These are phyloP conservation scores for Mirounga angustirostris DNA, from an alignment of 2,113 vertebrate genomes.

Conservation along the genomic window DNA sequence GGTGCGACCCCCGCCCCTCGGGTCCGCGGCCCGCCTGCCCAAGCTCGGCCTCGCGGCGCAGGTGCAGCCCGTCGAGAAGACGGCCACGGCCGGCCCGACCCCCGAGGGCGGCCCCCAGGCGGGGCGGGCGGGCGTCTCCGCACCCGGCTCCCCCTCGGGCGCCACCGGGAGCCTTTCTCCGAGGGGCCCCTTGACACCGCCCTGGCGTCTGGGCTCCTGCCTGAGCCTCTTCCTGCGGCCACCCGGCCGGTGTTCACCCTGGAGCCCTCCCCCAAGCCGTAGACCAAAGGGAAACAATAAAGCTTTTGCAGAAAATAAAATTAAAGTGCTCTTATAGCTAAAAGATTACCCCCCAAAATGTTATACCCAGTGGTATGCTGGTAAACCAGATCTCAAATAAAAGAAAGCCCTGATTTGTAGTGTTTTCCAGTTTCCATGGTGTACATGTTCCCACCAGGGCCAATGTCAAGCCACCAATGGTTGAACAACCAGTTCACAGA, in stretches of 20 bases:
- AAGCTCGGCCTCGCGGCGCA: background rate
- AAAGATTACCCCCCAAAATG: background rate
- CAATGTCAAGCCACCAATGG: background rate
- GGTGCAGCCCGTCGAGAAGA: background rate
- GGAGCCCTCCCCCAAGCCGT: background rate
- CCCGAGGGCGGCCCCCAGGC: background rate
- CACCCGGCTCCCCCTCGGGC: background rate
- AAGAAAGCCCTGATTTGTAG: background rate
- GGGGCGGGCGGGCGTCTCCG: background rate
- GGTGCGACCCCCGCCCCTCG: too few relatives aligned
- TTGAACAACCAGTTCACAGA: background rate
- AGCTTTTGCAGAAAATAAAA: background rate
- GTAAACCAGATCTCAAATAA: background rate
- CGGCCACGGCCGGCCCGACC: too few relatives aligned
- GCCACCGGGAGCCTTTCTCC: background rate
- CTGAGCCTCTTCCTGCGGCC: background rate
- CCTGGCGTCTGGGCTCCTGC: background rate
- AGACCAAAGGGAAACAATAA: background rate
- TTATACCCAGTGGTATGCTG: background rate
- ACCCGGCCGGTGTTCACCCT: background rate
- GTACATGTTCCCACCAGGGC: background rate
- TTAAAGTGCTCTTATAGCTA: background rate
- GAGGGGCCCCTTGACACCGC: too few relatives aligned
- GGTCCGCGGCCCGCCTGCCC: too few relatives aligned
- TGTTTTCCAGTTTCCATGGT: background rate